Evolutionary conservation across 2,888 invertebrate genomes (phyloP).

Genomic region (Sphecodes monilicornis): DNA sequence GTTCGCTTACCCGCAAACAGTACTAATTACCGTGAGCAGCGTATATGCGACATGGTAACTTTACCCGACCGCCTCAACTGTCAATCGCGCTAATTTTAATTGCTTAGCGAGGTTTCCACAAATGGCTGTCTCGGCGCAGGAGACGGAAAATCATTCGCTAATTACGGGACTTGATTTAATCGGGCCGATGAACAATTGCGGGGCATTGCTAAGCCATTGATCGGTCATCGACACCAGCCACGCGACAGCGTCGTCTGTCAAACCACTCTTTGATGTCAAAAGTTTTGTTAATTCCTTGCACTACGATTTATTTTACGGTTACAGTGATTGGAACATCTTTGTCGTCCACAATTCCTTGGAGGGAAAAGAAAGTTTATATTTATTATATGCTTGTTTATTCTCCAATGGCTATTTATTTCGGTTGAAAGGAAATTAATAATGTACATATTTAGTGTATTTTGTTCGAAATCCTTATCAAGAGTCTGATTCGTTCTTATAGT

Average conservation of each 20-base stretch:
- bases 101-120: not conserved
- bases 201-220: not conserved
- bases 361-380: no score
- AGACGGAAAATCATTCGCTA: constrained; percentile 4
- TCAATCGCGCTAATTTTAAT: constrained; percentile 23
- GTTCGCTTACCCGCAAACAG: constrained; percentile 14
- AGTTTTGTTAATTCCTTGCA: no score
- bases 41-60: constrained; percentile 8
- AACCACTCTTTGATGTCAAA: not conserved
- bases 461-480: no score
- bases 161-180: constrained; percentile 3
- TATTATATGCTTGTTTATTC: no score
- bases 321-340: no score
- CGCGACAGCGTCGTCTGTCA: not conserved
- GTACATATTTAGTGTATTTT: no score
- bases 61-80: not conserved
- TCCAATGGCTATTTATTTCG: no score
- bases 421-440: no score
- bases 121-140: not conserved
- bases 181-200: not conserved
- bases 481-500: no score
- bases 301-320: no score
- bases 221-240: not conserved
- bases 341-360: no score
- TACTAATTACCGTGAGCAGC: constrained; percentile 24